Evolutionary conservation across 2,888 invertebrate genomes (phyloP).

Genomic region (Eupithecia dodoneata): DNA sequence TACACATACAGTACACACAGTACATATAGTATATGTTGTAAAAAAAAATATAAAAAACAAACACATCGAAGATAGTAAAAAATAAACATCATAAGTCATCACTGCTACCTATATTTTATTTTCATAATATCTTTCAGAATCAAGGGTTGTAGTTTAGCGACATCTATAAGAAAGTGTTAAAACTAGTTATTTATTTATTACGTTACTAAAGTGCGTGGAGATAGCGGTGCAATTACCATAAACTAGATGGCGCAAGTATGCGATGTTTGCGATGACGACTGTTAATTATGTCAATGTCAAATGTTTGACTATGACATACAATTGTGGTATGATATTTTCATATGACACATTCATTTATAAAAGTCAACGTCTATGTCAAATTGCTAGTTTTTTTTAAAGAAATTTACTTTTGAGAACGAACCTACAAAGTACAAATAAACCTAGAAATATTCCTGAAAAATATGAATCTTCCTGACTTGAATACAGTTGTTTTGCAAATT

Average conservation of each 20-base stretch:
- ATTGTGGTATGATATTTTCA: not conserved
- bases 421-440: too few relatives aligned
- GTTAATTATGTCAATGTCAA: not conserved
- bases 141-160: not conserved
- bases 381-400: not conserved
- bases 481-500: not conserved
- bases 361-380: not conserved
- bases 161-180: not conserved
- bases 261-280: not conserved
- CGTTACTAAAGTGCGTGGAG: not conserved
- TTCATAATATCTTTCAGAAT: too few relatives aligned
- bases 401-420: too few relatives aligned
- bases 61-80: too few relatives aligned
- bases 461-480: not conserved
- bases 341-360: not conserved
- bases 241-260: not conserved
- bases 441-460: too few relatives aligned
- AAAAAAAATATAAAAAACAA: too few relatives aligned
- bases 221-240: not conserved
- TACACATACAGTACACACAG: too few relatives aligned
- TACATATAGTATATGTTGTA: too few relatives aligned
- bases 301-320: not conserved
- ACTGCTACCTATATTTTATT: too few relatives aligned
- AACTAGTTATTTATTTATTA: not conserved
- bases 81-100: too few relatives aligned